Base-by-base conservation (phyloP, 2,797 vertebrate species). In the Betta splendens region DNA sequence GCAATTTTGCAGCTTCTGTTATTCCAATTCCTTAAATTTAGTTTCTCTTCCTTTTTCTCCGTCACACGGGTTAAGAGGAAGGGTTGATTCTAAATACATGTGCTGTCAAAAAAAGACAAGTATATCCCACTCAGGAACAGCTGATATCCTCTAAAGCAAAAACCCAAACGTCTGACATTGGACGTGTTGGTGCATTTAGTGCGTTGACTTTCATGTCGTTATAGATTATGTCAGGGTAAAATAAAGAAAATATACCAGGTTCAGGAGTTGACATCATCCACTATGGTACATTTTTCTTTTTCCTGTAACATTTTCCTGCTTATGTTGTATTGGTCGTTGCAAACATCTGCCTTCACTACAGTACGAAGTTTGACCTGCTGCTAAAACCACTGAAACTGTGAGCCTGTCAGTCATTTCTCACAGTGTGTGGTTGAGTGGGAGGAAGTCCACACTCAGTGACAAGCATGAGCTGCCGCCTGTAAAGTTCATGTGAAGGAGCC, bases 41-140 rank as follows among this genome's bases (percentile, higher is more conserved):
- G 12, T 80, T 47, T 72, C 69, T 77, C 69, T 86, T 87, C 87
- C 79, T 65, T 66, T 86, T 85, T 86, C 52, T 46, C 18, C 20
- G 25, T n/a, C 5, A 7, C 44, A 26, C 26, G 7, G 3, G 20
- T 40, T 42, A 15, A 53, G 67, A 13, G 35, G 71, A 72, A 51
- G 10, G 3, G 2, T 4, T 5, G 7, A 2, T 13, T 22, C 15
- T n/a, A 43, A 42, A 59, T 20, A 44, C 6, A 32, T 51, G 11
- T 26, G 3, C 5, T n/a, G 6, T 49, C 7, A 9, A 9, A 26
- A 13, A 16, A 21, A 23, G 4, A 5, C 20, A 17, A 22, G 1
- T 0, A 21, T 7, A 16, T 48, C 10, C 21, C 5, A 16, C 40
- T 23, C 16, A 31, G 42, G 6, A 47, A 10, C 15, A 7, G 3